Evolutionary conservation across 2,888 invertebrate species (phyloP).

Genomic region (Acleris sparsana): DNA sequence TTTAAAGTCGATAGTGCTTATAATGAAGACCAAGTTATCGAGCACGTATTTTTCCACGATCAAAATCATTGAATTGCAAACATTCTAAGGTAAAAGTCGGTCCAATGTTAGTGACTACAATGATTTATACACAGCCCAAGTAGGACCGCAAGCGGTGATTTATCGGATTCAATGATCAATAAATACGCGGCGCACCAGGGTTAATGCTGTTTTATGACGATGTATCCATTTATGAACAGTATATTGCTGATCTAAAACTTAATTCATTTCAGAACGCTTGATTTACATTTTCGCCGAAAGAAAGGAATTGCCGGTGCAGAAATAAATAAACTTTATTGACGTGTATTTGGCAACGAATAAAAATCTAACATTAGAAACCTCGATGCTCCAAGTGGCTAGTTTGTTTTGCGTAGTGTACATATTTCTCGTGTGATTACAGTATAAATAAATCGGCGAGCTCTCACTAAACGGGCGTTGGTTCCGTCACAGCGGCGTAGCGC

Average conservation of each 20-base stretch:
- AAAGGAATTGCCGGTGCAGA: conserved; percentile 9
- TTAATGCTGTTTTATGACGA: conserved; percentile 44
- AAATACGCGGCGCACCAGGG: conserved; percentile 46
- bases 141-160: conserved; percentile 59
- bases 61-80: conserved; percentile 18
- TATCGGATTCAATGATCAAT: conserved; percentile 53
- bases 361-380: conserved; percentile 60
- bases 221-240: conserved; percentile 40
- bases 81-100: conserved; percentile 42
- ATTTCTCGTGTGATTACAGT: conserved; percentile 46
- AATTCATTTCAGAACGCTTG: background rate
- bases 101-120: conserved; percentile 47
- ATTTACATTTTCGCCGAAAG: conserved; percentile 1
- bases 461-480: conserved; percentile 55
- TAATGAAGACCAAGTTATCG: conserved; percentile 19
- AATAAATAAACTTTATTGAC: conserved; percentile 47
- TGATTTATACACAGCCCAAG: conserved; percentile 58
- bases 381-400: conserved; percentile 48
- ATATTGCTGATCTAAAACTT: conserved; percentile 4
- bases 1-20: conserved; percentile 24
- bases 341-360: conserved; percentile 61
- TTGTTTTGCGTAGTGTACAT: conserved; percentile 56
- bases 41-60: background rate
- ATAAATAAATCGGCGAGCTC: conserved; percentile 49
- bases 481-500: conserved; percentile 43